Evolutionary conservation across 2,888 invertebrate genomes (phyloP).

Genomic region (Periphyllus acericola): DNA sequence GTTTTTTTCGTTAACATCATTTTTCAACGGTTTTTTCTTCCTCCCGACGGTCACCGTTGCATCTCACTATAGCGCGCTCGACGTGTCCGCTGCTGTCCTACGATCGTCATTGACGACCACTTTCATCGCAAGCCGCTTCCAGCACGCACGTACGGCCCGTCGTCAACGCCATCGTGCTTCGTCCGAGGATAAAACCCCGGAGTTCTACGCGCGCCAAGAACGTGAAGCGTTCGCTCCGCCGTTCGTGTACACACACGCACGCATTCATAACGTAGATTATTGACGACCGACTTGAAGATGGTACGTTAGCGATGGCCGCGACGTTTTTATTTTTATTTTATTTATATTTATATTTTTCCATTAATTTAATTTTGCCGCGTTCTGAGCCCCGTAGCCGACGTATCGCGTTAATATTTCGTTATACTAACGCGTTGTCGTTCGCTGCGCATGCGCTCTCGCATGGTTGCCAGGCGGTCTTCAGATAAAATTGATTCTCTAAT

Average conservation of each 20-base stretch:
- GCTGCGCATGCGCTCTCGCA: background rate
- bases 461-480: background rate
- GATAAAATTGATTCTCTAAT: background rate
- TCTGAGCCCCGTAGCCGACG: background rate
- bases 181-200: background rate
- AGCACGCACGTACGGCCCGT: background rate
- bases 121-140: background rate
- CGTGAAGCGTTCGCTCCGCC: background rate
- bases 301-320: background rate
- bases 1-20: background rate
- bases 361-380: background rate
- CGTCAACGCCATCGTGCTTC: background rate
- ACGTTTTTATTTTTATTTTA: background rate
- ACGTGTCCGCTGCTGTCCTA: background rate
- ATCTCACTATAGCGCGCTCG: background rate
- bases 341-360: background rate
- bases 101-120: background rate
- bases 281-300: background rate
- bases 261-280: background rate
- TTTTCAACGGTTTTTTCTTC: constrained; percentile 47
- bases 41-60: background rate
- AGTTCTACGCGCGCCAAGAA: background rate
- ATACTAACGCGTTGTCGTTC: background rate
- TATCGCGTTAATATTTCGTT: background rate
- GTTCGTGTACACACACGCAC: background rate